Conservation (phyloP, 2,113 vertebrate genomes). For the Gasterosteus aculeatus region DNA sequence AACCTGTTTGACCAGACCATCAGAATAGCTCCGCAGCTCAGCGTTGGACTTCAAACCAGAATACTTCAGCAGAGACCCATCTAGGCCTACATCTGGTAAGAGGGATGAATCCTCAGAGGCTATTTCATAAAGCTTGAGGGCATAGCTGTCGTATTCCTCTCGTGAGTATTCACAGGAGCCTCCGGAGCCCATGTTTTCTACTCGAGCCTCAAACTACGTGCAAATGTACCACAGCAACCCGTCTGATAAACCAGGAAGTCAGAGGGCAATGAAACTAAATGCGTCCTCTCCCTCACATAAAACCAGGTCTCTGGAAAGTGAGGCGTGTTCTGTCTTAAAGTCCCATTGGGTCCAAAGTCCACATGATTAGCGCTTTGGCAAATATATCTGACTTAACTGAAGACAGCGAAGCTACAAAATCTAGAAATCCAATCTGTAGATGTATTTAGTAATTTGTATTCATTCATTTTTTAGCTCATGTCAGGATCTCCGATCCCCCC, state of each 20-base stretch:
- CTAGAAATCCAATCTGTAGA: no score
- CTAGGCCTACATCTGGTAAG: slow-evolving; percentile 17
- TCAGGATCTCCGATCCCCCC: no score
- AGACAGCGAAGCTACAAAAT: no score
- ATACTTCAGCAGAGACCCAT: slow-evolving; percentile 17
- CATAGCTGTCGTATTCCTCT: rapidly evolving
- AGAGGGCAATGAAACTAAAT: no score
- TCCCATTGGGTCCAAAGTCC: background rate
- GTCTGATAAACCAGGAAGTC: no score
- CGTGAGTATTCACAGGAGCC: background rate
- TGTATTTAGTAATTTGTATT: no score
- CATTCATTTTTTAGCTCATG: no score
- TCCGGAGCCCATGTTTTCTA: background rate
- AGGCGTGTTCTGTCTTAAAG: background rate
- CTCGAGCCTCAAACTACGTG: background rate
- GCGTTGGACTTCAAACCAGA: background rate
- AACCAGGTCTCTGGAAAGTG: background rate
- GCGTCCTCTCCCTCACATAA: background rate
- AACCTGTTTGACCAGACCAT: rapidly evolving
- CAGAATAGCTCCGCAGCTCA: background rate
- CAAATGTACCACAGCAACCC: no score
- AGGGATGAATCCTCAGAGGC: rapidly evolving
- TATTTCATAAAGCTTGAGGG: rapidly evolving
- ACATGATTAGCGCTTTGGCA: no score
- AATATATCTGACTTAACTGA: no score